Evolutionary conservation across 2,113 vertebrate genomes (phyloP).

Genomic region (Tonatia bakeri): DNA sequence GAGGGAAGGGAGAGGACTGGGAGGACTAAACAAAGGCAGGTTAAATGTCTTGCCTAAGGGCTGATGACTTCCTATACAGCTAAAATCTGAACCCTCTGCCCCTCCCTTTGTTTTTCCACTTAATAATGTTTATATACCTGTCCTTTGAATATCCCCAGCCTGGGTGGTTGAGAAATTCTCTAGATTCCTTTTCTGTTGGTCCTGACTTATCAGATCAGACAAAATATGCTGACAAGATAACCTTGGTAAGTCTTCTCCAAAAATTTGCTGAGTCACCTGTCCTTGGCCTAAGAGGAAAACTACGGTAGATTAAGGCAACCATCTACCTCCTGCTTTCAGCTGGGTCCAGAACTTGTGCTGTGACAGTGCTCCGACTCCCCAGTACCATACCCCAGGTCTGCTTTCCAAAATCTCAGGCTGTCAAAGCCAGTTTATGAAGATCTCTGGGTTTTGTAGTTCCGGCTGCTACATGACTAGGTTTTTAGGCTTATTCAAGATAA

Average conservation of each 20-base stretch:
- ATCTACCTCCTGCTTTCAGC: neutral
- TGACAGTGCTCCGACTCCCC: neutral
- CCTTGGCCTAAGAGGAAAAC: neutral
- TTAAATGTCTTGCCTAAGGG: neutral
- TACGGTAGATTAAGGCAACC: neutral
- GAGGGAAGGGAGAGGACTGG: neutral
- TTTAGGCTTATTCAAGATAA: neutral
- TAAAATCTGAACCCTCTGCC: neutral
- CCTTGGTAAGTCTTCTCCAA: neutral
- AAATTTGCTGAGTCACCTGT: neutral
- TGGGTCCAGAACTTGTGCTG: neutral
- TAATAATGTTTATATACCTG: neutral
- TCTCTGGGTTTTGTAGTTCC: conserved; percentile 20
- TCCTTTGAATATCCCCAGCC: neutral
- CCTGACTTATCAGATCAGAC: neutral
- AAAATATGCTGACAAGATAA: conserved; percentile 23
- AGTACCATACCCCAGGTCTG: neutral
- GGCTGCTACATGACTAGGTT: neutral
- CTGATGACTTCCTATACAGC: neutral
- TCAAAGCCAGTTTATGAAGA: conserved; percentile 5
- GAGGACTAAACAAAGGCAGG: neutral
- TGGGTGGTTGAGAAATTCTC: neutral
- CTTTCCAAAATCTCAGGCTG: neutral
- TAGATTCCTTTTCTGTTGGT: conserved; percentile 23
- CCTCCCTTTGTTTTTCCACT: neutral